These are phyloP conservation scores for Ceyx margarethae DNA, from an alignment of 2,113 vertebrate genomes.

Conservation along the genomic window DNA sequence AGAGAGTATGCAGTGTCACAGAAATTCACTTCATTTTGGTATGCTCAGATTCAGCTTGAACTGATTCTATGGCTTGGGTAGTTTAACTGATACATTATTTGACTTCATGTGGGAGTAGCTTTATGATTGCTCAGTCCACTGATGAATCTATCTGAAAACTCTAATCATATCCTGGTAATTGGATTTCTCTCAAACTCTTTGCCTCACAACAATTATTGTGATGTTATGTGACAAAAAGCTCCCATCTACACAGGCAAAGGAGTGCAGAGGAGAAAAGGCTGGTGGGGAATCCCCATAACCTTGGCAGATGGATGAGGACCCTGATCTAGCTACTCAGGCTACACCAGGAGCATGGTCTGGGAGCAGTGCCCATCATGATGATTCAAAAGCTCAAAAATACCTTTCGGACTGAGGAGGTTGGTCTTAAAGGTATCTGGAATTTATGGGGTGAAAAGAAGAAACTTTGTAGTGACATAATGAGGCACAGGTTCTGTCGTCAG, in stretches of 20 bases:
- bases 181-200: background rate
- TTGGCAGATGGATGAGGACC: background rate
- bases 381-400: too few species aligned
- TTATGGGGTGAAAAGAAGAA: background rate
- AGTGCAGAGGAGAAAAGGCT: background rate
- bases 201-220: background rate
- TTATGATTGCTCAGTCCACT: background rate
- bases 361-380: fast-evolving
- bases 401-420: background rate
- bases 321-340: background rate
- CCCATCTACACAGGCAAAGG: background rate
- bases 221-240: background rate
- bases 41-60: background rate
- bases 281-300: too few species aligned
- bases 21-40: constrained; percentile 29
- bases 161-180: background rate
- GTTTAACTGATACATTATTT: background rate
- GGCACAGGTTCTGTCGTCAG: background rate
- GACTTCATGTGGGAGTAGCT: background rate
- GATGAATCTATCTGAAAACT: background rate
- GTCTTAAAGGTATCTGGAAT: background rate
- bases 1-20: constrained; percentile 24
- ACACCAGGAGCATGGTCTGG: background rate
- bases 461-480: fast-evolving
- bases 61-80: background rate